Conservation (phyloP, 1,140 invertebrate genomes). For the Ctenoplectra terminalis region DNA sequence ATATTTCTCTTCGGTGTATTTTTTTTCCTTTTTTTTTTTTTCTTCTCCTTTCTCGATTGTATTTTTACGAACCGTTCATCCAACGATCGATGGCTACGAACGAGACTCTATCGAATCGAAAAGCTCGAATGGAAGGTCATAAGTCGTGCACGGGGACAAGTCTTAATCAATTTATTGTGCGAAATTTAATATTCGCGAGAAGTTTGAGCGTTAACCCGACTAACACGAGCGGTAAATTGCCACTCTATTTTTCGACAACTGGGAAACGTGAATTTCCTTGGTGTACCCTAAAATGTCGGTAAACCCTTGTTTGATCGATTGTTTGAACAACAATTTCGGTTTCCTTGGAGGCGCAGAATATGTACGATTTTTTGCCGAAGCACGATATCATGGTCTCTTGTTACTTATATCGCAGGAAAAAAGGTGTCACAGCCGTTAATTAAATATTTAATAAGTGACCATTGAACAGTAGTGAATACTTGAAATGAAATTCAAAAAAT, state of each 20-base stretch:
- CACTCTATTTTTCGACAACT: not conserved
- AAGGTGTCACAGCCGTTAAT: too few species aligned
- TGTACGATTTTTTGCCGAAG: too few species aligned
- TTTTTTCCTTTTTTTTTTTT: not conserved
- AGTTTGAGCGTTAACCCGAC: not conserved
- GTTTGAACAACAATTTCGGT: not conserved
- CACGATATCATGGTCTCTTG: too few species aligned
- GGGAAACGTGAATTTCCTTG: not conserved
- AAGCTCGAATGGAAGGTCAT: not conserved
- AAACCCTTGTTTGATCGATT: not conserved
- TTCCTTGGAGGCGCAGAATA: too few species aligned
- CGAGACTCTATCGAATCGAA: not conserved
- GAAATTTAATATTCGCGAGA: not conserved
- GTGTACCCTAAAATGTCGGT: not conserved
- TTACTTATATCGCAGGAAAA: too few species aligned
- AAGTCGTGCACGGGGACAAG: not conserved
- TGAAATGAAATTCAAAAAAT: too few species aligned
- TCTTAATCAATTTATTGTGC: not conserved
- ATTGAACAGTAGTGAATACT: too few species aligned
- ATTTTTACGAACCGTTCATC: not conserved
- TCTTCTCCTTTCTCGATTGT: too few species aligned
- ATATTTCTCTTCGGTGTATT: not conserved
- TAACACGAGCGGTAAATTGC: not conserved
- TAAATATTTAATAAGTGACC: too few species aligned
- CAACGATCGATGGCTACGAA: not conserved